These are phyloP conservation scores for Corythornis madagascariensis DNA, from an alignment of 2,113 vertebrate genomes.

Conservation along the genomic window DNA sequence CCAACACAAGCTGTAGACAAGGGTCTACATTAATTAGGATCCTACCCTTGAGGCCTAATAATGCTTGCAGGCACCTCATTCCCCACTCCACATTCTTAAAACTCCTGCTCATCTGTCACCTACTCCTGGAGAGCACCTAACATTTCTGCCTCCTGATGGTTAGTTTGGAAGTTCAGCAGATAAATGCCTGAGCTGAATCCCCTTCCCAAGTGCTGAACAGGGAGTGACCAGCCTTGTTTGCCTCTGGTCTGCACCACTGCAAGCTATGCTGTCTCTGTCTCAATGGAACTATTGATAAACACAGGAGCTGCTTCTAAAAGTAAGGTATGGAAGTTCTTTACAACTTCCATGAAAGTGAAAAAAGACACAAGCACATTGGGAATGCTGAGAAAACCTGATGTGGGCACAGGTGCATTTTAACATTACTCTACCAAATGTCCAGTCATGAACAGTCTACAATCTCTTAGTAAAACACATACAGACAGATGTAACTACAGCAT, in stretches of 20 bases:
- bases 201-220: not conserved
- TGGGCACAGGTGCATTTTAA: not conserved
- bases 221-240: accelerated
- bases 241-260: not conserved
- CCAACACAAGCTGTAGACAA: not conserved
- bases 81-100: not conserved
- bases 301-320: not conserved
- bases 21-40: not conserved
- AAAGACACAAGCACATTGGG: not conserved
- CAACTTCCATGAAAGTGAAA: not conserved
- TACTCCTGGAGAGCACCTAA: not conserved
- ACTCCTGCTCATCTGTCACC: not conserved
- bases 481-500: not conserved
- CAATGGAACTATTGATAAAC: not conserved
- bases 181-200: not conserved
- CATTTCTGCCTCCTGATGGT: not conserved
- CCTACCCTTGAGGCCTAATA: not conserved
- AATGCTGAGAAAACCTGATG: not conserved
- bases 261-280: not conserved
- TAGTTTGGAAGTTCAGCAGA: not conserved
- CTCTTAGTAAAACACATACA: not conserved
- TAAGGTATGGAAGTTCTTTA: accelerated
- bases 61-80: not conserved
- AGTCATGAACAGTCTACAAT: not conserved
- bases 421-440: not conserved